These are phyloP conservation scores for Lycaena phlaeas DNA, from an alignment of 2,888 invertebrate genomes.

Conservation along the genomic window DNA sequence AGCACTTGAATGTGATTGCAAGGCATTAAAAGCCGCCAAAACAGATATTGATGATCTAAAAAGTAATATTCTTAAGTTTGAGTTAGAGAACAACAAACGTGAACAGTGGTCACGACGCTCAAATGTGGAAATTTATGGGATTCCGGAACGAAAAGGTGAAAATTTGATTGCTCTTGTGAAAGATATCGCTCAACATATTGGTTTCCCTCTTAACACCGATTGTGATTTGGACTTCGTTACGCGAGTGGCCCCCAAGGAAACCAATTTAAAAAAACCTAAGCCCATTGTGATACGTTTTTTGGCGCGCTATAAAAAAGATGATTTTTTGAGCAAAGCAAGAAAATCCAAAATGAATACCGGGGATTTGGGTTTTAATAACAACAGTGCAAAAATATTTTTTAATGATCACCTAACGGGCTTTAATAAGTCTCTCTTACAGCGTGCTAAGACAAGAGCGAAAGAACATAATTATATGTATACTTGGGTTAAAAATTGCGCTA, in stretches of 20 bases:
- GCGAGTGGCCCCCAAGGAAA: constrained; percentile 8
- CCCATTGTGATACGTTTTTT: constrained; percentile 13
- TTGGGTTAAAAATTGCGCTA: background rate
- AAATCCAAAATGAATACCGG: constrained; percentile 7
- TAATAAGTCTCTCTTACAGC: background rate
- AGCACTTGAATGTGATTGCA: too few relatives aligned
- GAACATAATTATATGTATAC: background rate
- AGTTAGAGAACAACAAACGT: constrained; percentile 1
- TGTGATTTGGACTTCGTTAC: constrained; percentile 11
- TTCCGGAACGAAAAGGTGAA: constrained; percentile 7
- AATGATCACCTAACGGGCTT: background rate
- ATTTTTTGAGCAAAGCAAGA: constrained; percentile 6
- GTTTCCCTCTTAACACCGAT: background rate
- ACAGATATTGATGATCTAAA: background rate
- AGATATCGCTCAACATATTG: background rate
- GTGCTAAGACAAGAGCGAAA: background rate
- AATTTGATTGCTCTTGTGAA: constrained; percentile 7
- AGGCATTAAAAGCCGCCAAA: too few relatives aligned
- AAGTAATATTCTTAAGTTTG: background rate
- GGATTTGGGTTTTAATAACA: background rate
- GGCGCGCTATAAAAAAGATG: constrained; percentile 13
- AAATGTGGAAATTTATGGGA: constrained; percentile 11
- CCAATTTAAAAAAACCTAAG: constrained; percentile 4
- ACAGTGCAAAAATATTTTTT: background rate
- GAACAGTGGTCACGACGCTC: constrained; percentile 11